Evolutionary conservation across 2,113 vertebrate species (phyloP).

Genomic region (Pomatostomus ruficeps): DNA sequence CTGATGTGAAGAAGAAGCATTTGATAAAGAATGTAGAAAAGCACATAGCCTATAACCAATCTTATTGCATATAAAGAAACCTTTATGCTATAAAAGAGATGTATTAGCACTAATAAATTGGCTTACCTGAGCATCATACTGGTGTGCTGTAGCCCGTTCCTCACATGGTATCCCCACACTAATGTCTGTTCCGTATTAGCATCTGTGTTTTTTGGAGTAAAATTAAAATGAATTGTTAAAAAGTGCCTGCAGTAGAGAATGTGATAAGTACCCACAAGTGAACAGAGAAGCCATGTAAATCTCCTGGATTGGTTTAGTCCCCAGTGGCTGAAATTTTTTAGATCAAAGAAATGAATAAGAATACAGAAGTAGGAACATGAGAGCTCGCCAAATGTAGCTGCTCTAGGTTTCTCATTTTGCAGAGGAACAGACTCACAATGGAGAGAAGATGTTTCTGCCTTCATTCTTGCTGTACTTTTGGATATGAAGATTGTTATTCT

Average conservation of each 20-base stretch:
- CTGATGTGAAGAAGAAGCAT: too few species aligned
- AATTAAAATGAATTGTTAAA: background rate
- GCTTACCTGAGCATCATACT: too few species aligned
- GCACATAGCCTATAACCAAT: too few species aligned
- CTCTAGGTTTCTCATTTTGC: background rate
- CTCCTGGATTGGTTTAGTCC: background rate
- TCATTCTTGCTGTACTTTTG: conserved; percentile 7
- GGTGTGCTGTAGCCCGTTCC: too few species aligned
- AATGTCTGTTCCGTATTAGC: background rate
- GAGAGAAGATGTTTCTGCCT: background rate
- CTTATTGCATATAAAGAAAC: too few species aligned
- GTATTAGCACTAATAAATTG: too few species aligned
- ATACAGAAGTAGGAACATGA: background rate
- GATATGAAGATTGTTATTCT: conserved; percentile 2
- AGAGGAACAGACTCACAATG: background rate
- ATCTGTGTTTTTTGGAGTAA: background rate
- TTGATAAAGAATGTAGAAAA: too few species aligned
- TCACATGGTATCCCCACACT: too few species aligned
- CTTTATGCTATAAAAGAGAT: too few species aligned
- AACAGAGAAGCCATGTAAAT: background rate
- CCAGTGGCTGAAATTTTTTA: background rate
- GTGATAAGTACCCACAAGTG: background rate
- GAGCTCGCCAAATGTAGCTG: background rate
- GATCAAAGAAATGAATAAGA: conserved; percentile 13
- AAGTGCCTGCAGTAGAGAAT: background rate